Base-by-base conservation (phyloP, 2,113 vertebrate genomes). In the Etheostoma spectabile region DNA sequence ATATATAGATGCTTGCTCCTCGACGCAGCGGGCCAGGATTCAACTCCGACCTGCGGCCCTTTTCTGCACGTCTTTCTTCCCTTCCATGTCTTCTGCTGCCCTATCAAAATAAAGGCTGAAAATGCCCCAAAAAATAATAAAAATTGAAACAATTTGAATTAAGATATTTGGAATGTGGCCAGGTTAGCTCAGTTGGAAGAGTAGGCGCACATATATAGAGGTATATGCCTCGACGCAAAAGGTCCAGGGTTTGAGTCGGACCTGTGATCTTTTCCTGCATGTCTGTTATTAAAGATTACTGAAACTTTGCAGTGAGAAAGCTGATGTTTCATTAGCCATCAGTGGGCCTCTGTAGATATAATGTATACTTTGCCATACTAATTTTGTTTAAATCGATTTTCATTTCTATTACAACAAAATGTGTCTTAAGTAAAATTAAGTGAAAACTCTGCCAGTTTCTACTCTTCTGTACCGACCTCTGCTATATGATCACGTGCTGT, bases 401-500 rank as follows among this genome's bases (percentile, higher is more conserved):
- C 35, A 30, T 77, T 81, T 79, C 72, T 38, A 12, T 84, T 75
- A 22, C 22, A 42, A 45, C 30, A n/a, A 66, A 80, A 59, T 66
- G 14, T 79, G 67, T 81, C 88, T 82, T 73, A 33, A 42, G 57
- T 48, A 33, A 70, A 71, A 80, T 68, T 62, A 74, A 79, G 16
- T 70, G 78, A 65, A 74, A 83, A 30, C 19, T 56, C 35, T 22
- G 69, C 8, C 45, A 46, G 18, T 16, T 64, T 73, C 64, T 81
- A 48, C 60, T 64, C 61, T 21, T 35, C 46, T 19, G 0, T 18
- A 30, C 48, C 14, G 63, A 69, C 75, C 85, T 86, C 42, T 65
- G 55, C 59, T 70, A 72, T 67, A 73, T 87, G 89, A 92, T 90
- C 86, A 84, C 81, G 61, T 81, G 8, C 83, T 22, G 42, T 79